Conservation (phyloP, 1,140 invertebrate species). For the Phymorhynchus buccinoides region DNA sequence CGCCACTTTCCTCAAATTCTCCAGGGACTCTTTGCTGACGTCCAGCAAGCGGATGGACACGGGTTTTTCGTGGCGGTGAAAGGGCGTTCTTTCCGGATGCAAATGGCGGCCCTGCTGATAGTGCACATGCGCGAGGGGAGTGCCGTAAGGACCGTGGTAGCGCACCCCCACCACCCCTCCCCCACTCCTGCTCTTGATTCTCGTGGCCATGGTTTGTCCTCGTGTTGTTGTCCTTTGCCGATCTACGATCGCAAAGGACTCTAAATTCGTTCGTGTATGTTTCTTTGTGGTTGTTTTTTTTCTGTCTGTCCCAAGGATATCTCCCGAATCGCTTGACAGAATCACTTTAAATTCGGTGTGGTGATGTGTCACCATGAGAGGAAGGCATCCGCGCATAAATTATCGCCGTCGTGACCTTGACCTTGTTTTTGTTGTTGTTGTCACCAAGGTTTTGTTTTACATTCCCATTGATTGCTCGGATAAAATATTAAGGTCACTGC, state of each 20-base stretch:
- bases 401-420: too few species aligned
- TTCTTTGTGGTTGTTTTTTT: too few species aligned
- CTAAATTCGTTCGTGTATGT: too few species aligned
- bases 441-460: neutral
- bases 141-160: slow-evolving; percentile 43
- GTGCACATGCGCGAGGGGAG: slow-evolving; percentile 62
- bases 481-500: too few species aligned
- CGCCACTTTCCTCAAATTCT: slow-evolving; percentile 59
- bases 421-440: too few species aligned
- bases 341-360: too few species aligned
- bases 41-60: slow-evolving; percentile 64
- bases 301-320: too few species aligned
- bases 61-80: slow-evolving; percentile 54
- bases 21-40: slow-evolving; percentile 58
- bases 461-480: neutral
- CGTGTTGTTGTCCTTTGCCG: too few species aligned
- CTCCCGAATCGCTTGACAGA: too few species aligned
- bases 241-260: too few species aligned
- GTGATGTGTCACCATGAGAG: too few species aligned
- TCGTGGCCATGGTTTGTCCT: slow-evolving; percentile 24
- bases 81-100: slow-evolving; percentile 65
- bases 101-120: slow-evolving; percentile 64
- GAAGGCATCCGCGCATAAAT: too few species aligned
- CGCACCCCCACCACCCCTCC: neutral
- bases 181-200: neutral